These are phyloP conservation scores for Aporophyla nigra DNA, from an alignment of 2,888 invertebrate genomes.

Conservation along the genomic window DNA sequence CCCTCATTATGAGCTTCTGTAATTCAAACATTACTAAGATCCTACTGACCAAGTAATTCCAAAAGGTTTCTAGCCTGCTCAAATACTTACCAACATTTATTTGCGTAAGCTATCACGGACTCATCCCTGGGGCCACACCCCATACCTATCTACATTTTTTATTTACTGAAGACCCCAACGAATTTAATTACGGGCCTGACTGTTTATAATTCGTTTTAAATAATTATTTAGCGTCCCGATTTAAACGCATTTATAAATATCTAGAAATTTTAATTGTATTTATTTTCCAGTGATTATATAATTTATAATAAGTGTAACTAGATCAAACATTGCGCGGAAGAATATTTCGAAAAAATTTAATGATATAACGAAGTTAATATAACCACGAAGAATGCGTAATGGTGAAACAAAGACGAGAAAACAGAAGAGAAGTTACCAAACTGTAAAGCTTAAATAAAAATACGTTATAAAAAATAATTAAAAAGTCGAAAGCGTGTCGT, in stretches of 20 bases:
- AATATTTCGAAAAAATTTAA: background rate
- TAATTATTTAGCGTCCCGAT: background rate
- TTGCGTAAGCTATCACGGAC: too few relatives aligned
- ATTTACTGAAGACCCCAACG: constrained; percentile 14
- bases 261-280: constrained; percentile 1
- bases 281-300: constrained; percentile 18
- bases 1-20: too few relatives aligned
- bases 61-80: constrained; percentile 5
- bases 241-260: constrained; percentile 5
- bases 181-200: constrained; percentile 24
- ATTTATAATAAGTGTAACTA: constrained; percentile 14
- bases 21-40: background rate
- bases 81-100: constrained; percentile 20
- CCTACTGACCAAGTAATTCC: background rate
- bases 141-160: background rate
- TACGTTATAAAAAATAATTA: constrained; percentile 37
- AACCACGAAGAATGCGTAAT: background rate
- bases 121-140: too few relatives aligned
- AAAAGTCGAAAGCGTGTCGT: constrained; percentile 30
- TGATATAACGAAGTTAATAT: background rate
- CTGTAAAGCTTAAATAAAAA: constrained; percentile 9
- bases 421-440: constrained; percentile 4
- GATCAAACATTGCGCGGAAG: background rate
- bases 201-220: constrained; percentile 14
- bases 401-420: background rate